Evolutionary conservation across 2,113 vertebrate species (phyloP), one percentile per base, ranked within the genome.

Genomic region (Apteryx mantelli): DNA sequence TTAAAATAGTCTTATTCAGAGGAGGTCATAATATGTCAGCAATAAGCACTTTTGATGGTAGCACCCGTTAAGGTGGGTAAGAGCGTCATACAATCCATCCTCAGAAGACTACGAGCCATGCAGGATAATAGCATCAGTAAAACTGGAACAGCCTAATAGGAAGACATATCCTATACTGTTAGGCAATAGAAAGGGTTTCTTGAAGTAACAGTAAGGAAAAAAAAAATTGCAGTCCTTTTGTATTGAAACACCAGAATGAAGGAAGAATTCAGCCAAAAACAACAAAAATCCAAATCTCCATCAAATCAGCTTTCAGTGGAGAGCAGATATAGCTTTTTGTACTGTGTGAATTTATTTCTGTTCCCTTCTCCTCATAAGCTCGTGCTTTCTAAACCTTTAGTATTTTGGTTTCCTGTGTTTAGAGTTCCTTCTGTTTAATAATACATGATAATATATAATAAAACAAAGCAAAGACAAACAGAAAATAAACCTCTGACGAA

Each of bases 351-450:
- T 32, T 36, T 2, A 55, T 87, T 81, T 83, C 13, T 65, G 7
- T 25, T 74, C 21, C 3, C 38, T 68, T 82, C 6, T 61, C 11
- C 74, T 80, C 30, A 50, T 42, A 22, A 44, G 5, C 7, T 60
- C 46, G 8, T 90, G 36, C 22, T 77, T 94, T 91, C 64, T 32
- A 95, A 85, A 89, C 14, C 64, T 69, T 77, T 81, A 75, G 5
- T 38, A 50, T 93, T 89, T 91, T 89, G 38, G 20, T 89, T 88
- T 83, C 63, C 25, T 76, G 69, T 55, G 19, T 85, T 42, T 17
- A 77, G 30, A 30, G 28, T 79, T 82, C n/a, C 14, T 93, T 94
- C 75, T 77, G 46, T 91, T 96, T 79, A 95, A 96, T 95, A 93
- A 96, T 93, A 65, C 74, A 95, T 95, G 65, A 86, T 83, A 56